These are phyloP conservation scores for Vollenhovia emeryi DNA, from an alignment of 1,140 invertebrate genomes.

Conservation along the genomic window DNA sequence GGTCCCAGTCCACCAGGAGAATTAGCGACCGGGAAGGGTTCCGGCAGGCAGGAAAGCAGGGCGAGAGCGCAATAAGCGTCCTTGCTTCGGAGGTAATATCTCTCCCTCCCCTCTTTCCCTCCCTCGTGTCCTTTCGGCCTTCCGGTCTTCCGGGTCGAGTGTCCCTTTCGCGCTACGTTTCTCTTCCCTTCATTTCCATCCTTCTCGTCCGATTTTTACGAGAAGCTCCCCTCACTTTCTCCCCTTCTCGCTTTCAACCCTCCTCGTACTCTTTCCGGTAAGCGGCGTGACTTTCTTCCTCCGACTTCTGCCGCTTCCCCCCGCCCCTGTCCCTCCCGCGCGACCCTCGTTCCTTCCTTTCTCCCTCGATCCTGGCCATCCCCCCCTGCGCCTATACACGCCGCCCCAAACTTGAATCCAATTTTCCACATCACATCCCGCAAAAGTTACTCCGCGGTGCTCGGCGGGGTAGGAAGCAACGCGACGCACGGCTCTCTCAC, in stretches of 20 bases:
- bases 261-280: neutral
- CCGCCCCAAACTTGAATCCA: slow-evolving; percentile 79
- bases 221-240: neutral
- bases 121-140: slow-evolving; percentile 14
- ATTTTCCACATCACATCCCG: slow-evolving; percentile 81
- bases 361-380: slow-evolving; percentile 7
- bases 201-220: slow-evolving; percentile 2
- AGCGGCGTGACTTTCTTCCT: neutral
- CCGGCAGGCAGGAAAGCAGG: neutral
- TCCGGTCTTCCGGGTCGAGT: neutral
- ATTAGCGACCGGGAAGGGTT: slow-evolving; percentile 3
- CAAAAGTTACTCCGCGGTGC: slow-evolving; percentile 78
- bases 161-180: slow-evolving; percentile 12
- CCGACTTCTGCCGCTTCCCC: neutral
- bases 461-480: slow-evolving; percentile 66
- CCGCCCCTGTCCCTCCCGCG: slow-evolving; percentile 18
- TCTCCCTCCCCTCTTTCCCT: neutral
- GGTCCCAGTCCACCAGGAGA: neutral
- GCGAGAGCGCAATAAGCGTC: slow-evolving; percentile 66
- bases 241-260: neutral
- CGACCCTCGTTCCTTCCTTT: slow-evolving; percentile 35
- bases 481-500: slow-evolving; percentile 55
- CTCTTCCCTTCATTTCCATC: neutral
- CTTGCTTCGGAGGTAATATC: slow-evolving; percentile 61
- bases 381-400: slow-evolving; percentile 58